Evolutionary conservation across 1,140 invertebrate species (phyloP), one percentile per base, ranked within the genome.

Genomic region (Drosophila lowei): DNA sequence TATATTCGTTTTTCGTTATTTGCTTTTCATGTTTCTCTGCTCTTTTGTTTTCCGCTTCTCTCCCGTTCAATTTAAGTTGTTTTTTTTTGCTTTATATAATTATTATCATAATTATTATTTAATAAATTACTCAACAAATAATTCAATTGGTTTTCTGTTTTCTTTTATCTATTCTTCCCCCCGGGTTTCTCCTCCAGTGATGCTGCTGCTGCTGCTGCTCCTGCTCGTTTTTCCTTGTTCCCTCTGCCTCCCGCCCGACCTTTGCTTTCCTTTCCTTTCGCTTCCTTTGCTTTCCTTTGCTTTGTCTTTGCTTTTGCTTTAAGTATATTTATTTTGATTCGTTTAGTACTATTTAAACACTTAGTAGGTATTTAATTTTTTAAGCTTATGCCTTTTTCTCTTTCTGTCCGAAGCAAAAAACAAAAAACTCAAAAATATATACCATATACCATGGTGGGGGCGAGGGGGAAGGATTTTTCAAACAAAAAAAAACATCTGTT

Each of bases 101-200:
- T 75, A 80, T 64, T 76, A 77, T 72, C 57, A 62, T 76, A 56
- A 77, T 61, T 77, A 72, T 75, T 61, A 68, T 75, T 72, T 88
- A 88, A 70, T 88, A 86, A 88, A 88, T 88, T 88, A 88, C 75
- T 88, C 83, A 88, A 88, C 83, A 88, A 88, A 88, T 88, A 81
- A 88, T 85, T 68, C 48, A 70, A 75, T 80, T 67, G 64, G 63
- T 47, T 64, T 54, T 49, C 18, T 55, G 34, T 23, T 23, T 23
- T 5, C 23, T 18, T 18, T 18, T 18, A 18, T 18, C 18, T 25
- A 5, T 25, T 25, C 23, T 6, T 25, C 5, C 3, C 18, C 18
- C 18, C 18, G 18, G 1, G 18, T 2, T 34, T 34, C 30, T 11
- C 9, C 30, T 34, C 34, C 34, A 38, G 34, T 38, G 34, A 38